Evolutionary conservation across 1,140 invertebrate genomes (phyloP), one percentile per base, ranked within the genome.

Genomic region (Drosophila baimaii): DNA sequence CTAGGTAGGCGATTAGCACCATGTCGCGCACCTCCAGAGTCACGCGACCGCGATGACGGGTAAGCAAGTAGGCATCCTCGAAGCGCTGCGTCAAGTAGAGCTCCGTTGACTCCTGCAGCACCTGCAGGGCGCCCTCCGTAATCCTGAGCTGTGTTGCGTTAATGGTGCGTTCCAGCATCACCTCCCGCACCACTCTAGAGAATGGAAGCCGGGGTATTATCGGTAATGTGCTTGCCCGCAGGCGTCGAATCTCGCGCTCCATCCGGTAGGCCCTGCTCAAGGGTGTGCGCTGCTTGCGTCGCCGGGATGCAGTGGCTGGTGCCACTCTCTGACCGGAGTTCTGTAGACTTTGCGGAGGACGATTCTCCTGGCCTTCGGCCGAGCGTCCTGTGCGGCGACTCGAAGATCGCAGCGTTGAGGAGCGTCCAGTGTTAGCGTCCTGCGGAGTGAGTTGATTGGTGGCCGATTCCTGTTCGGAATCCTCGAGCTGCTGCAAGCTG

Each of bases 41-140:
- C 0, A 96, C 94, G 43, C 96, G 93, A 79, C 95, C 95, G 15
- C 95, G 95, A 84, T 97, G 96, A 57, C 94, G 93, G 25, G 96
- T 93, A 72, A 95, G 94, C 83, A 96, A 68, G 79, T 95, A 93
- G 46, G 95, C 94, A 91, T 97, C 96, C 89, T 96, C 94, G 81
- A 97, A 96, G 10, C 96, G 93, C 80, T 96, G 95, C 17, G 95
- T 95, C 12, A 97, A 63, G 83, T 96, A 97, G 71, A 95, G 94
- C 92, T 97, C 96, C 51, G 93, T 92, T 10, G 96, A 94, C 92
- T 96, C 95, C 92, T 97, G 95, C 33, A 95, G 54, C 8, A 93
- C 94, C 74, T 92, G 79, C 3, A 95, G 44, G 13, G 95, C 95
- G 6, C 83, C 57, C 7, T 76, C 69, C 74, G 95, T 94, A 72